Conservation (phyloP, 2,888 invertebrate species). For the Parnassius orleans region DNA sequence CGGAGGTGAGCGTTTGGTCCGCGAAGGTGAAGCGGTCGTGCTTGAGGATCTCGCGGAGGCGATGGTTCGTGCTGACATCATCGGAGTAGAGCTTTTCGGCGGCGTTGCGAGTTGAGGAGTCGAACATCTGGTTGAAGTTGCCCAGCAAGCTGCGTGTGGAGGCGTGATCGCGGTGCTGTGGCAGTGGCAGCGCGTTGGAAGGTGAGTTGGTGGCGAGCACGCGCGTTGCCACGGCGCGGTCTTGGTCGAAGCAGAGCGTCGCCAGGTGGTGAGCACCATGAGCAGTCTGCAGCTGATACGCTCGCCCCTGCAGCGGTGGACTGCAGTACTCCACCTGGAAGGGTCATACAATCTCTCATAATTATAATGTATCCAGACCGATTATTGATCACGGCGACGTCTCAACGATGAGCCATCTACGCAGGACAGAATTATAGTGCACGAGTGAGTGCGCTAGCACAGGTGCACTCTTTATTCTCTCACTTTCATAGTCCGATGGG, state of each 20-base stretch:
- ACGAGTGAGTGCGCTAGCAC: too few relatives aligned
- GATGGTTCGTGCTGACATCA: conserved; percentile 52
- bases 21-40: conserved; percentile 56
- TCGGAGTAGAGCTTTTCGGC: conserved; percentile 65
- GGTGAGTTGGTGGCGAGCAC: conserved; percentile 44
- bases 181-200: conserved; percentile 39
- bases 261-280: conserved; percentile 53
- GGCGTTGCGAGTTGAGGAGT: conserved; percentile 55
- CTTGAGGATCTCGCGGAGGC: conserved; percentile 55
- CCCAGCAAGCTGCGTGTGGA: conserved; percentile 65
- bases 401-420: too few relatives aligned
- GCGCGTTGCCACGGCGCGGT: conserved; percentile 48
- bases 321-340: conserved; percentile 57
- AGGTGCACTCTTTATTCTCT: too few relatives aligned
- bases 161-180: conserved; percentile 48
- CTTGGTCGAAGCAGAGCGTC: conserved; percentile 62
- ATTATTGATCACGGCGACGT: too few relatives aligned
- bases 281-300: conserved; percentile 49
- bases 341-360: too few relatives aligned
- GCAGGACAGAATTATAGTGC: too few relatives aligned
- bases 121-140: conserved; percentile 75
- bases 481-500: too few relatives aligned
- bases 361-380: too few relatives aligned
- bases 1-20: conserved; percentile 55
- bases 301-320: conserved; percentile 63